phyloP scores from a whole-genome alignment of 2,113 vertebrate species.

The Xenopus borealis region DNA sequence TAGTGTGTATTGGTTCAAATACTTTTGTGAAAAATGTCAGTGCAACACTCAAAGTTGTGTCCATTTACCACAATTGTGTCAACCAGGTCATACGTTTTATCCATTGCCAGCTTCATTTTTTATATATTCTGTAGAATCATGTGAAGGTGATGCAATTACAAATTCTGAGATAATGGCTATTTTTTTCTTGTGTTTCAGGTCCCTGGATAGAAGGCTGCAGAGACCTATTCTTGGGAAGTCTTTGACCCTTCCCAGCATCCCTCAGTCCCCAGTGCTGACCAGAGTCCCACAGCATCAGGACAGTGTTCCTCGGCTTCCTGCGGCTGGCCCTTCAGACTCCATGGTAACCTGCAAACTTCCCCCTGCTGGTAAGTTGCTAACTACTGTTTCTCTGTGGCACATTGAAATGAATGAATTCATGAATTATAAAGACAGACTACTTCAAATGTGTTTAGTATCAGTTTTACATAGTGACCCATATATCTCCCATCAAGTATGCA shows the following conservation, averaged over 20 bases:
- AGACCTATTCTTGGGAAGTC: constrained; percentile 82
- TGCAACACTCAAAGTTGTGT: no score
- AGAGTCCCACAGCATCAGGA: constrained; percentile 67
- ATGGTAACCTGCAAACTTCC: constrained; percentile 78
- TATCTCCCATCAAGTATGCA: no score
- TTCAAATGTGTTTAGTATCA: no score
- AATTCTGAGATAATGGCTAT: neutral
- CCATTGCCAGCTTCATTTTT: no score
- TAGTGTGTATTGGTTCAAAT: no score
- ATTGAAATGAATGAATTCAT: no score
- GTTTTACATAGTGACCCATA: no score
- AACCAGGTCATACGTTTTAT: no score
- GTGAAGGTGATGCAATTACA: neutral
- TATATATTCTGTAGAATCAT: no score
- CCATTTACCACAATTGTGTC: no score
- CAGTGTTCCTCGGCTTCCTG: constrained; percentile 60
- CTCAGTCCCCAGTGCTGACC: constrained; percentile 79
- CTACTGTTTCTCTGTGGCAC: neutral
- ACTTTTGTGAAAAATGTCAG: no score
- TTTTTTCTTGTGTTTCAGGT: constrained; percentile 60
- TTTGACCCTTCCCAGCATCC: constrained; percentile 84
- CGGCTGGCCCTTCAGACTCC: constrained; percentile 53
- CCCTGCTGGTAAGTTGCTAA: constrained; percentile 69
- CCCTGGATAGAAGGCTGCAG: constrained; percentile 80
- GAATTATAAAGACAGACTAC: no score